Base-by-base conservation (phyloP, 1,140 invertebrate species). In the Brachionus paranguensis region DNA sequence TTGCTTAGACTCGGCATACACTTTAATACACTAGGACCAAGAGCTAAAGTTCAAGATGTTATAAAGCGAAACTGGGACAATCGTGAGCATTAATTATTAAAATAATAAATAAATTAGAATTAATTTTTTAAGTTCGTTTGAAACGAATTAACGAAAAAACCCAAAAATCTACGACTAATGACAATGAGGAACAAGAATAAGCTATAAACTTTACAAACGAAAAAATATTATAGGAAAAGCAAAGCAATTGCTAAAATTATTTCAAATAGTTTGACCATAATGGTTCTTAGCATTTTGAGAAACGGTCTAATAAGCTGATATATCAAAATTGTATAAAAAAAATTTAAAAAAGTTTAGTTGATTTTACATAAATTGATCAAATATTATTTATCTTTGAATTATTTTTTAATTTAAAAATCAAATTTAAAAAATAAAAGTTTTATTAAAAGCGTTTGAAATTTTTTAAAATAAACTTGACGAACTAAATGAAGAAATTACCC, bases 11-110 rank as follows among this genome's bases (percentile, higher is more conserved):
- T 98, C 85, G 96, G 96, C 79, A 92, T 99, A 86, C 94, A 95
- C 91, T 93, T 98, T 87, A 96, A 98, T 91, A 96, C 95, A 90
- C 95, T 96, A 87, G 95, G 97, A 91, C 95, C 96, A 70, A 92
- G 96, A 88, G 94, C 96, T 89, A 92, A 95, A 86, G 94, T 98
- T 86, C 94, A 95, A 85, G 93, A 94, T 86, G 95, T 96, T 89
- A 91, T 98, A 87, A 95, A 98, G 91, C 92, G 94, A 87, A 99
- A 98, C 91, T 95, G 96, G 90, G 96, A 99, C 90, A 94, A 85
- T 79, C 85, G 89, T 89, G 33, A 81, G 50, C 64, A 37, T 24
- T 27, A 6, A 3, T 41, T 47, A 53, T 14, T 50, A 14, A 50
- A 50, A 41, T 53, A 50, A 20, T 14, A 29, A 50, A 3, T 76